phyloP scores from a whole-genome alignment of 2,888 invertebrate genomes.

The Erpobdella octoculata region DNA sequence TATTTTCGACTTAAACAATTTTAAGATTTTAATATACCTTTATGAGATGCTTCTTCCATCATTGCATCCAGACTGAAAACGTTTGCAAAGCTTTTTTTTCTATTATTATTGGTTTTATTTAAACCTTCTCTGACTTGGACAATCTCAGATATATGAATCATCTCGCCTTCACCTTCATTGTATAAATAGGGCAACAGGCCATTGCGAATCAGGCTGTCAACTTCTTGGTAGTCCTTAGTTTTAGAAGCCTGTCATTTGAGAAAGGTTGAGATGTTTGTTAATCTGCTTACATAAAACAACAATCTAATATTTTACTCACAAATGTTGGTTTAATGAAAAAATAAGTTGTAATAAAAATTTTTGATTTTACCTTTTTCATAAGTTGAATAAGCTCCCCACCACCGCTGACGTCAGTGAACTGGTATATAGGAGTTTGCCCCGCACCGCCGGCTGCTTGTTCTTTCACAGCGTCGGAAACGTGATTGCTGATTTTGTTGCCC shows the following conservation, averaged over 20 bases:
- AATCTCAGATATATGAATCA: conserved; percentile 31
- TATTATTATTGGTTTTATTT: not conserved
- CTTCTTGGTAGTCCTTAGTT: conserved; percentile 33
- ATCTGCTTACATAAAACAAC: not conserved
- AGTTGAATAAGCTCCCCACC: conserved; percentile 58
- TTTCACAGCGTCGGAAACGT: conserved; percentile 85
- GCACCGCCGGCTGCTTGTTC: conserved; percentile 65
- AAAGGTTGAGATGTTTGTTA: not conserved
- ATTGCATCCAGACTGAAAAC: not conserved
- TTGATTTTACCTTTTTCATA: conserved; percentile 43
- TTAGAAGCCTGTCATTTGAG: conserved; percentile 7
- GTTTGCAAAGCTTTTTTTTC: not conserved
- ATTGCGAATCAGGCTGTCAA: not conserved
- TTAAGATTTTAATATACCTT: not conserved
- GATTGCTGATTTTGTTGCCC: conserved; percentile 56
- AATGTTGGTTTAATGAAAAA: too few relatives aligned
- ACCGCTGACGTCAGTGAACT: conserved; percentile 49
- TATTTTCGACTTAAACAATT: too few relatives aligned
- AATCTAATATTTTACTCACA: too few relatives aligned
- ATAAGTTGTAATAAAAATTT: too few relatives aligned
- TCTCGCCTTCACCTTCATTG: conserved; percentile 79
- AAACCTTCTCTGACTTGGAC: conserved; percentile 18
- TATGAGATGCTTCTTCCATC: not conserved
- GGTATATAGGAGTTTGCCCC: conserved; percentile 37
- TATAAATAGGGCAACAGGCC: conserved; percentile 70